Evolutionary conservation across 2,797 vertebrate species (phyloP), one percentile per base, ranked within the genome.

Genomic region (Sus cebifrons): DNA sequence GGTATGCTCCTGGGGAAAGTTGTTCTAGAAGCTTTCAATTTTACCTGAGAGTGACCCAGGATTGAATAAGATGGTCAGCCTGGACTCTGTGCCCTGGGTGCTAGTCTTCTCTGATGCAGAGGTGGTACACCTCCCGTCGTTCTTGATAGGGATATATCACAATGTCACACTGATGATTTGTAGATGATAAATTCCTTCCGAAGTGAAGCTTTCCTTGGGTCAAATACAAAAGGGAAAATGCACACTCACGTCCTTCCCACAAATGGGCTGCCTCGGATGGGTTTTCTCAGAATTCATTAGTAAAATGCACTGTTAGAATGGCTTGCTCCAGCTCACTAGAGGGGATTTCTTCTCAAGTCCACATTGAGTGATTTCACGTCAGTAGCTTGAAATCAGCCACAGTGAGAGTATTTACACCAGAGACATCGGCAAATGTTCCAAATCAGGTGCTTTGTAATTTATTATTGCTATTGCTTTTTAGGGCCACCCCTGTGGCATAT

Each of bases 1-100:
- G 93, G 96, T 97, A 95, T 85, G 94, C 74, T 97, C 89, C 92
- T 97, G 96, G 95, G 97, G 97, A 97, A 98, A 98, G 97, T 92
- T 98, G 94, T 86, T 60, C 18, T 92, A 67, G 94, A 97, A 97
- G 96, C 89, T 97, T 97, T 97, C 96, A 86, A 74, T 97, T 52
- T 96, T 88, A 89, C 91, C 95, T 89, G 96, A 96, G 95, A 94
- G 78, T 87, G 97, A 97, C 97, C 97, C 88, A 96, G 91, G 96
- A 97, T 89, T 97, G 91, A 96, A 96, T 95, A 86, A 98, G 97
- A 97, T 97, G 88, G 97, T 96, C 94, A 94, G 97, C 85, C 93
- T 97, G 96, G 98, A 92, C 96, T 79, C 73, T 86, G 25, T 96
- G 94, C 85, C 94, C 95, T 97, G 92, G 25, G 92, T 86, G 86